Percentiles rank a stretch among this genome's conserved stretches.
These are phyloP conservation scores for Carduelis carduelis DNA, from an alignment of 2,797 vertebrate species.

Conservation along the genomic window DNA sequence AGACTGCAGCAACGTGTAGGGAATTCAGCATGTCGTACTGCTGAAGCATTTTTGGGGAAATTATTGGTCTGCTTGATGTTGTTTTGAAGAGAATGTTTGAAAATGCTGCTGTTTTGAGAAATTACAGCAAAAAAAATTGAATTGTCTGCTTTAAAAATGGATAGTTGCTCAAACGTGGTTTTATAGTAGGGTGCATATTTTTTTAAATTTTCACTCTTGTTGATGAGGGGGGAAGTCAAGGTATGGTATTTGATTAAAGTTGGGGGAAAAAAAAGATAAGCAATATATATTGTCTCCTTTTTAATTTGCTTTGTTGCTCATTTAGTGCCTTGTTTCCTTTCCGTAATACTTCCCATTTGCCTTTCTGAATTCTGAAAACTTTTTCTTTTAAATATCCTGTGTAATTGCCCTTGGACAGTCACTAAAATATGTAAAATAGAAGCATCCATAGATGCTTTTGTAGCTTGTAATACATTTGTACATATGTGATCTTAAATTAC, in stretches of 20 bases:
- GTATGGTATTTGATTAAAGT: background rate
- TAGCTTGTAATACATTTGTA: background rate
- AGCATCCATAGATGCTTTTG: background rate
- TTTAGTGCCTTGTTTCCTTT: background rate
- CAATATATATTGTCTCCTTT: fast-evolving
- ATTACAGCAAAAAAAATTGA: background rate
- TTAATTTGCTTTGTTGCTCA: background rate
- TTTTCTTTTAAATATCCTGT: background rate
- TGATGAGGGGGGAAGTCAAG: background rate
- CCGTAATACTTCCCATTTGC: background rate
- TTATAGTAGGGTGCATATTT: background rate
- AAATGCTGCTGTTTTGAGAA: background rate
- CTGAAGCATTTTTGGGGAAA: background rate
- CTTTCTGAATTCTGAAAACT: background rate
- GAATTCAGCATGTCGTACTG: background rate
- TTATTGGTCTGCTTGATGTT: background rate
- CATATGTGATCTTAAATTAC: background rate
- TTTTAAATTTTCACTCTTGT: background rate
- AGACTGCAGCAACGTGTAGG: background rate
- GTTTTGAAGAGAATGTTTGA: background rate
- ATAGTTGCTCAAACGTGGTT: background rate
- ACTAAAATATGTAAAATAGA: background rate
- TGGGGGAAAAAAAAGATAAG: fast-evolving
- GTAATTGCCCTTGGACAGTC: background rate
- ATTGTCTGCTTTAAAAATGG: background rate